phyloP scores from a whole-genome alignment of 2,113 vertebrate species.

The Prinia subflava region DNA sequence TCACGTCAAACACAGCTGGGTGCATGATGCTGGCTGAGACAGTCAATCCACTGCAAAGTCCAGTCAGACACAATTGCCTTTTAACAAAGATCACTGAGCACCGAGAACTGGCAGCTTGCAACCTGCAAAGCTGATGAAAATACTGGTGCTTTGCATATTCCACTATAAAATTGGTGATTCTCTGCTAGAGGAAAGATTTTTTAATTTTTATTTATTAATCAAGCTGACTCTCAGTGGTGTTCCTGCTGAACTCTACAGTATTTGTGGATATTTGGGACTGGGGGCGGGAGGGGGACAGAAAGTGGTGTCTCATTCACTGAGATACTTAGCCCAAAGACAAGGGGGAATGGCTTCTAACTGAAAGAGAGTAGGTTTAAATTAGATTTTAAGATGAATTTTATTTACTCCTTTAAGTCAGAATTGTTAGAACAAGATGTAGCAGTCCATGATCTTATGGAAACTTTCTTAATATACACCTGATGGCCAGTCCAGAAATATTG shows the following conservation, averaged over 20 bases:
- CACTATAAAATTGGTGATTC: not conserved
- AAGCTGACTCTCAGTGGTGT: not conserved
- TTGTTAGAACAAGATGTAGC: not conserved
- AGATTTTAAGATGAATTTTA: not conserved
- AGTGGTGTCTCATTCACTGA: not conserved
- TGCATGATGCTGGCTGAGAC: not conserved
- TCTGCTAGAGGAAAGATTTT: not conserved
- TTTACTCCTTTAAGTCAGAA: not conserved
- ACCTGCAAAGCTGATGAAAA: not conserved
- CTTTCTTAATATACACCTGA: not conserved
- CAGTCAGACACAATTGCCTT: not conserved
- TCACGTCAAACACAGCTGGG: not conserved
- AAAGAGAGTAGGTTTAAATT: not conserved
- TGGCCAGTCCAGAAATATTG: not conserved
- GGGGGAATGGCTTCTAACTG: not conserved
- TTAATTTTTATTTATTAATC: not conserved
- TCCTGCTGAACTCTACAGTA: not conserved
- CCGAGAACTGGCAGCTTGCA: fast-evolving
- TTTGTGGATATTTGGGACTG: not conserved
- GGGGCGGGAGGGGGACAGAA: fast-evolving
- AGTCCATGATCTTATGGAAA: not conserved
- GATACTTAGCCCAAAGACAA: not conserved
- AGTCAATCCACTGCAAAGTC: not conserved
- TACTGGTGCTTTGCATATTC: not conserved
- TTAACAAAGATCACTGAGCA: not conserved